phyloP scores from a whole-genome alignment of 2,113 vertebrate genomes.

The Elephantulus edwardii region DNA sequence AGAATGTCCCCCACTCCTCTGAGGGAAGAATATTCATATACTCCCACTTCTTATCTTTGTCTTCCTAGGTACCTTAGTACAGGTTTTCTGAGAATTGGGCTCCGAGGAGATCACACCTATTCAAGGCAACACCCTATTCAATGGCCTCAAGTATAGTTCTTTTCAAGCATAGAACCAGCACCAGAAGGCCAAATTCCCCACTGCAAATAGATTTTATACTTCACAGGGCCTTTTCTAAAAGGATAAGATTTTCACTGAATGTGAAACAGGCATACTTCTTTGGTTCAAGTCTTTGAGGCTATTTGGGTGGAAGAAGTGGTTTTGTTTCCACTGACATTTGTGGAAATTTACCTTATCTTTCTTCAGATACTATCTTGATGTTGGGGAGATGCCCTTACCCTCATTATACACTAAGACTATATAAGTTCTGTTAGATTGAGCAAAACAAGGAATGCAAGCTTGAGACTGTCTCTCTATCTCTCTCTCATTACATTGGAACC shows the following conservation, averaged over 20 bases:
- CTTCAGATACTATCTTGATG: neutral
- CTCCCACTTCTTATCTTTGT: too few species aligned
- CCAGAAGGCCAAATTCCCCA: neutral
- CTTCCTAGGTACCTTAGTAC: too few species aligned
- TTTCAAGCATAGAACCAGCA: neutral
- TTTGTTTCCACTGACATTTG: neutral
- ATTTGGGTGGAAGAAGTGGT: neutral
- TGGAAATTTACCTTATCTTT: neutral
- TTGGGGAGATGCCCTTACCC: neutral
- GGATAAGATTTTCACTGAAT: neutral
- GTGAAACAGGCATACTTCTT: neutral
- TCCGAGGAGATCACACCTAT: neutral
- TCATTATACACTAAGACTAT: conserved; percentile 1
- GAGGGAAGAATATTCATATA: neutral
- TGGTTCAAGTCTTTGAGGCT: neutral
- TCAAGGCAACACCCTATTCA: neutral
- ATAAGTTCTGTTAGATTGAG: neutral
- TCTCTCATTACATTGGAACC: too few species aligned
- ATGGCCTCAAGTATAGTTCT: neutral
- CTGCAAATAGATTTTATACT: neutral
- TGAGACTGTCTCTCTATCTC: neutral
- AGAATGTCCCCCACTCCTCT: neutral
- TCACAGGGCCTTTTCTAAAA: neutral
- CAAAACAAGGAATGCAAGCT: neutral
- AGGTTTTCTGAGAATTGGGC: neutral